These are phyloP conservation scores for Thamnophis sirtalis DNA, from an alignment of 2,113 vertebrate species.

Conservation along the genomic window DNA sequence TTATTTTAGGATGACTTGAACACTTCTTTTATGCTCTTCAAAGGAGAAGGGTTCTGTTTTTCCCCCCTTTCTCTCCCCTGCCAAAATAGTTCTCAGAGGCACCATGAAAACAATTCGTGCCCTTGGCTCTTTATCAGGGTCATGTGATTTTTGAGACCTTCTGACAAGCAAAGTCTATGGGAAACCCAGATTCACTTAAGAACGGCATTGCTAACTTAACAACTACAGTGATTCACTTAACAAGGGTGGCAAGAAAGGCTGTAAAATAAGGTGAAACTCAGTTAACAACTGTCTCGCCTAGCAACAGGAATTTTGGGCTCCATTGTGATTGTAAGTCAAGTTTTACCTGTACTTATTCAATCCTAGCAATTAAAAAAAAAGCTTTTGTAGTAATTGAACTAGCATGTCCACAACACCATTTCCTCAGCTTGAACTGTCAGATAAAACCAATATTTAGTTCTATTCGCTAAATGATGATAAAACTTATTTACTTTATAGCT, in stretches of 20 bases:
- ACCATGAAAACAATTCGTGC: no score
- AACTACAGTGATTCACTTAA: neutral
- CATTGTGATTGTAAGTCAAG: neutral
- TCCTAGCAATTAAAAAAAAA: neutral
- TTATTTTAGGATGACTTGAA: no score
- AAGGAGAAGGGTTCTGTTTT: no score
- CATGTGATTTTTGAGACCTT: neutral
- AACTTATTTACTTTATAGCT: neutral
- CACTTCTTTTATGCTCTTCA: no score
- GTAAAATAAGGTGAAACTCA: neutral
- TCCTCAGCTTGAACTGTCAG: neutral
- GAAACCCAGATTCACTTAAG: neutral
- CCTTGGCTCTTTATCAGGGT: no score
- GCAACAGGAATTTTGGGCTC: neutral
- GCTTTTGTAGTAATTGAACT: neutral
- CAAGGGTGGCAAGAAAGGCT: neutral
- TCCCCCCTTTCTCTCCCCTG: no score
- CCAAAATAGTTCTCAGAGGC: no score
- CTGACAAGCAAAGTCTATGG: no score
- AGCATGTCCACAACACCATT: neutral
- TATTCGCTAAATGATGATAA: conserved; percentile 26
- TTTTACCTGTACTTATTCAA: neutral
- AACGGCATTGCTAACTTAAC: neutral
- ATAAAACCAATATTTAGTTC: conserved; percentile 30
- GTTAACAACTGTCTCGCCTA: neutral